Conservation (phyloP, 2,888 invertebrate genomes). For the Zele albiditarsus region DNA sequence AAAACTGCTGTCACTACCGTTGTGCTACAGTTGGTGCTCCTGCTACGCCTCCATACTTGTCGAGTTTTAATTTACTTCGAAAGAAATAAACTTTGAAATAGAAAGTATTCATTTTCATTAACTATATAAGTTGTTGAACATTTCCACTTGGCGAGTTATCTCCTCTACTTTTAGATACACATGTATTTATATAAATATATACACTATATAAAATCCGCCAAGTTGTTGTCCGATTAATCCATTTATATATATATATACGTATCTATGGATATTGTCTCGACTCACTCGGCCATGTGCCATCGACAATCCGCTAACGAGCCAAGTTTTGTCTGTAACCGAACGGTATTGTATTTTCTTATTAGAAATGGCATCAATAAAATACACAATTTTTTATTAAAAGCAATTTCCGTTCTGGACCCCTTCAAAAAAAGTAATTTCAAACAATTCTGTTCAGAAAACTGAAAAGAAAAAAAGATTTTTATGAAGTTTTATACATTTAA, state of each 20-base stretch:
- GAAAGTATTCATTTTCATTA: constrained; percentile 39
- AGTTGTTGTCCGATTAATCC: constrained; percentile 48
- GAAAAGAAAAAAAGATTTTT: no score
- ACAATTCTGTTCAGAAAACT: no score
- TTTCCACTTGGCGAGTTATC: constrained; percentile 5
- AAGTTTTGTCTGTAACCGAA: constrained; percentile 42
- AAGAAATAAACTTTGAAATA: constrained; percentile 19
- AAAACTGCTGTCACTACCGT: background rate
- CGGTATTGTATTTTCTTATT: no score
- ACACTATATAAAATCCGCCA: background rate
- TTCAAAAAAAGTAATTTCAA: no score
- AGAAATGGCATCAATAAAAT: no score
- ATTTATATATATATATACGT: constrained; percentile 41
- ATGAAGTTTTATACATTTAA: no score
- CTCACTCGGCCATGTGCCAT: constrained; percentile 34
- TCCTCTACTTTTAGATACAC: constrained; percentile 6
- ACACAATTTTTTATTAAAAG: no score
- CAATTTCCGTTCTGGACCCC: no score
- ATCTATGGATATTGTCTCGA: background rate
- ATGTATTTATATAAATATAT: background rate
- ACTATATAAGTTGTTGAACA: constrained; percentile 15
- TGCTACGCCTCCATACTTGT: background rate
- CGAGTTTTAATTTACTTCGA: constrained; percentile 14
- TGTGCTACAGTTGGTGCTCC: background rate
- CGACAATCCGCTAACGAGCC: constrained; percentile 52